These are phyloP conservation scores for Argyresthia albistria DNA, from an alignment of 2,888 invertebrate species.

Conservation along the genomic window DNA sequence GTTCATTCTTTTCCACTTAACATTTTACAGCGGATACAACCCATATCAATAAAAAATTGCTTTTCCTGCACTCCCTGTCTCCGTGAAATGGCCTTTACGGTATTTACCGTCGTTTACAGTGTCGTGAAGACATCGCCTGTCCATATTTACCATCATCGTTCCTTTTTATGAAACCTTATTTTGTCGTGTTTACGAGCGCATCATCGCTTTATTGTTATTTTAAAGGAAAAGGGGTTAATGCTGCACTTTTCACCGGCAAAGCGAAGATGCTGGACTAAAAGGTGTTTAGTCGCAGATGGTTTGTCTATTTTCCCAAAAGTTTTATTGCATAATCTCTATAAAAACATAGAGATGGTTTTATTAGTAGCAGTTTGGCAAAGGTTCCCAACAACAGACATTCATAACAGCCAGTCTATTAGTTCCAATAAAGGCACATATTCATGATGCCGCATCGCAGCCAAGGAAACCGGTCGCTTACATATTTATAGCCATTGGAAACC, in stretches of 20 bases:
- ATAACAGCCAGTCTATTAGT: neutral
- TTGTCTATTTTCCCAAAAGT: too few species aligned
- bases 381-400: constrained; percentile 11
- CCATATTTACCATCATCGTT: constrained; percentile 61
- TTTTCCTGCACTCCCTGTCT: too few species aligned
- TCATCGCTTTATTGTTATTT: constrained; percentile 57
- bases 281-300: neutral
- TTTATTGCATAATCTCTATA: too few species aligned
- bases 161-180: constrained; percentile 58
- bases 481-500: constrained; percentile 63
- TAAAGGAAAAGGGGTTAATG: constrained; percentile 49
- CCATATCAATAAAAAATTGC: too few species aligned
- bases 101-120: neutral
- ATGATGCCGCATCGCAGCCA: neutral
- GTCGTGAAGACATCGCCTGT: constrained; percentile 46
- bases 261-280: constrained; percentile 3
- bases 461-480: constrained; percentile 24
- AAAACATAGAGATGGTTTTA: too few species aligned
- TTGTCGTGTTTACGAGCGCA: constrained; percentile 47
- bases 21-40: too few species aligned
- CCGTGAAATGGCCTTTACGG: neutral
- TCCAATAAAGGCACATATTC: neutral
- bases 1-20: too few species aligned
- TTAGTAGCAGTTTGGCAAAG: constrained; percentile 9
- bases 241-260: constrained; percentile 34